Percentiles rank a stretch among this genome's conserved stretches.
phyloP scores from a whole-genome alignment of 1,140 invertebrate genomes.

The Choristoneura fumiferana region DNA sequence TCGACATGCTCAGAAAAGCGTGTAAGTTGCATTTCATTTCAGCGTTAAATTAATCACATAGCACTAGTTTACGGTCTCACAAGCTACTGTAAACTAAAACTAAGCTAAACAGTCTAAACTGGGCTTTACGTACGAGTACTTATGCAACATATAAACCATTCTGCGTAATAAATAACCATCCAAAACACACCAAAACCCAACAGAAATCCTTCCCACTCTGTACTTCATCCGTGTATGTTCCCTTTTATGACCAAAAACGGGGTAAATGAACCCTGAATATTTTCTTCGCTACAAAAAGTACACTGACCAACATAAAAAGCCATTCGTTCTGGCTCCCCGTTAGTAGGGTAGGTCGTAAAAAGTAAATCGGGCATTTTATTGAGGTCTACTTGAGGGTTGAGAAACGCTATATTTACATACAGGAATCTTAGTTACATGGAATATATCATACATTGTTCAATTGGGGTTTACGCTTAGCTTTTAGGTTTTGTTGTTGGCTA shows the following conservation, averaged over 20 bases:
- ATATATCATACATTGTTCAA: too few relatives aligned
- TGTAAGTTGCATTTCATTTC: too few relatives aligned
- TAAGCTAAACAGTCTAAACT: too few relatives aligned
- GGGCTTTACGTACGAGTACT: too few relatives aligned
- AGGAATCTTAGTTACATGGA: neutral
- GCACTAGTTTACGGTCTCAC: too few relatives aligned
- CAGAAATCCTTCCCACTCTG: neutral
- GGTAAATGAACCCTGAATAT: slow-evolving; percentile 8
- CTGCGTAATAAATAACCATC: neutral
- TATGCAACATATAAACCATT: neutral
- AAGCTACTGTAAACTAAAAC: too few relatives aligned
- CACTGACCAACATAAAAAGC: slow-evolving; percentile 13
- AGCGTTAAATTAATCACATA: too few relatives aligned
- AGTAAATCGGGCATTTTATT: slow-evolving; percentile 39
- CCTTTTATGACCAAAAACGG: slow-evolving; percentile 1
- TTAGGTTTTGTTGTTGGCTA: too few relatives aligned
- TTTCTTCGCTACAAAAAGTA: slow-evolving; percentile 17
- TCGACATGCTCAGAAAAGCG: too few relatives aligned
- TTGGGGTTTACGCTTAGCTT: too few relatives aligned
- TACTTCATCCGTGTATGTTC: neutral
- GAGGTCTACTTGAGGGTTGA: slow-evolving; percentile 20
- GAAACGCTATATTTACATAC: slow-evolving; percentile 2
- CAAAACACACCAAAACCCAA: neutral
- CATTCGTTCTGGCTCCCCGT: slow-evolving; percentile 27
- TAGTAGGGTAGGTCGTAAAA: slow-evolving; percentile 27